These are phyloP conservation scores for Solenopsis fugax DNA, from an alignment of 1,140 invertebrate species.

Conservation along the genomic window DNA sequence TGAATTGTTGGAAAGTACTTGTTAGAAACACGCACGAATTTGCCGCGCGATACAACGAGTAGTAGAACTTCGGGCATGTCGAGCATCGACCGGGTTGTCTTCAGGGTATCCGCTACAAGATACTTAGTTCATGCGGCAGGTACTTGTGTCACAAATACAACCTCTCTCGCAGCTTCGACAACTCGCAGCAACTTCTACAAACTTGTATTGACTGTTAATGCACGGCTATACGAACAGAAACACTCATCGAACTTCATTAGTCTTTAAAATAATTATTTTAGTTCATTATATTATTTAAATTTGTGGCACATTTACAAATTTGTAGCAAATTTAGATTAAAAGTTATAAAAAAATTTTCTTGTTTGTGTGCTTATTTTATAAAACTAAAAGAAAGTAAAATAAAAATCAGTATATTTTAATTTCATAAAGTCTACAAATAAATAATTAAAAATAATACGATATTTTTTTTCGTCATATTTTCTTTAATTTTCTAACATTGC, in stretches of 20 bases:
- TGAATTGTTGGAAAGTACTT: constrained; percentile 24
- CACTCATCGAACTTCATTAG: background rate
- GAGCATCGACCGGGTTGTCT: constrained; percentile 28
- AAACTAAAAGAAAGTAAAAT: background rate
- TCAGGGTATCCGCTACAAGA: constrained; percentile 51
- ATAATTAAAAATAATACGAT: background rate
- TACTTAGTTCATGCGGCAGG: constrained; percentile 36
- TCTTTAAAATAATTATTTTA: constrained; percentile 11
- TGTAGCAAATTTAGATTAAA: background rate
- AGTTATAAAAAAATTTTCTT: background rate
- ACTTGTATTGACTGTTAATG: constrained; percentile 42
- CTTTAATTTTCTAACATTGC: background rate
- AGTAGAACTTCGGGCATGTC: constrained; percentile 27
- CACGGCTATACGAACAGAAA: background rate
- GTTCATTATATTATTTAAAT: background rate
- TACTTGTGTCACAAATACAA: constrained; percentile 43
- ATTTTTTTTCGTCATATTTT: background rate
- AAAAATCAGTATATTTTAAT: background rate
- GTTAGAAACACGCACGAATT: constrained; percentile 25
- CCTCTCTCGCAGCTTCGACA: constrained; percentile 33
- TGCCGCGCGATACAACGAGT: background rate
- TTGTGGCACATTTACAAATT: background rate
- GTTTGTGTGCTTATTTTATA: background rate
- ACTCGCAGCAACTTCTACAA: constrained; percentile 47
- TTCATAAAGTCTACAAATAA: background rate